Conservation (phyloP, 2,888 invertebrate species). For the Athripsodes cinereus region DNA sequence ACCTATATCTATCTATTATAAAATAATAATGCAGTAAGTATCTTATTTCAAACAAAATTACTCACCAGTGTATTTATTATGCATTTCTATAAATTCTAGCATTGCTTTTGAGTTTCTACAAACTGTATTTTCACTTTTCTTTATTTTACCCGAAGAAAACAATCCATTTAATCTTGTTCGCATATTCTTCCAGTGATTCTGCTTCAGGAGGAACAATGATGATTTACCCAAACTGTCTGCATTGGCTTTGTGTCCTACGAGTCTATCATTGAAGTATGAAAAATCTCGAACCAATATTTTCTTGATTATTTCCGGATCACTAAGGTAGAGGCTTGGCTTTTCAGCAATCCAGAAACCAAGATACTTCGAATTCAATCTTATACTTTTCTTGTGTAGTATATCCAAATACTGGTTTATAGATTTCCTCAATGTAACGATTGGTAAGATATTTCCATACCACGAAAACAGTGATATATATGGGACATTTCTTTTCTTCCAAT, state of each 20-base stretch:
- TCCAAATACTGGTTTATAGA: constrained; percentile 28
- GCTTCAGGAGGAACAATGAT: constrained; percentile 29
- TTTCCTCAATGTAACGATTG: constrained; percentile 28
- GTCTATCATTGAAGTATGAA: constrained; percentile 30
- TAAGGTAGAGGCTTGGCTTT: constrained; percentile 29
- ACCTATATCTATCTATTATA: too few relatives aligned
- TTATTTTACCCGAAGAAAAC: constrained; percentile 29
- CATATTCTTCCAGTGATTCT: constrained; percentile 30
- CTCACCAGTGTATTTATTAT: constrained; percentile 8
- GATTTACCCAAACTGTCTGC: constrained; percentile 29
- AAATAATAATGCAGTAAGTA: background rate
- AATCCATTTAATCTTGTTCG: constrained; percentile 29
- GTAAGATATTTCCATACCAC: constrained; percentile 34
- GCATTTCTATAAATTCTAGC: constrained; percentile 10
- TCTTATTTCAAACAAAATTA: background rate
- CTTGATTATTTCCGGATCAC: constrained; percentile 32
- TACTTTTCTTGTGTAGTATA: constrained; percentile 29
- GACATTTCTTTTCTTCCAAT: constrained; percentile 34
- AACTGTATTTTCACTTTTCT: constrained; percentile 28
- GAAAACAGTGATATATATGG: constrained; percentile 30
- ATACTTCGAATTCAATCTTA: constrained; percentile 20
- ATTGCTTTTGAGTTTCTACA: constrained; percentile 24
- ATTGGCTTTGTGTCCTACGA: constrained; percentile 28
- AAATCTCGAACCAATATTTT: constrained; percentile 32
- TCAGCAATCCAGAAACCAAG: constrained; percentile 30